Conservation (phyloP, 2,888 invertebrate genomes). For the Sipunculus nudus region DNA sequence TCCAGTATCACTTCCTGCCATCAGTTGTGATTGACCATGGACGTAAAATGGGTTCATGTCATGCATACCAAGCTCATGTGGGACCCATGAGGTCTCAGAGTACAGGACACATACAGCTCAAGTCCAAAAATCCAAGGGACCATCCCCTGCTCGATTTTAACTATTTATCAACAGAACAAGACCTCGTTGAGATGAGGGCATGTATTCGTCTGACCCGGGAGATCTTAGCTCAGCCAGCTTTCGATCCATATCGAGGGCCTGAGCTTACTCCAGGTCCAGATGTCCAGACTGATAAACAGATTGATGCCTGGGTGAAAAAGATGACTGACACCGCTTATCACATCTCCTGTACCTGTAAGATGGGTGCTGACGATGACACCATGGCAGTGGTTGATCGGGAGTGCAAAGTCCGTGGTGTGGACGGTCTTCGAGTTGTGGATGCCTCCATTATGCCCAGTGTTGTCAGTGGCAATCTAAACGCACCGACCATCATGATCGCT, state of each 20-base stretch:
- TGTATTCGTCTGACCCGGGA: slow-evolving; percentile 55
- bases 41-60: slow-evolving; percentile 64
- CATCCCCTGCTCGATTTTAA: slow-evolving; percentile 90
- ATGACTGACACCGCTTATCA: slow-evolving; percentile 76
- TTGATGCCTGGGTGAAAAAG: slow-evolving; percentile 63
- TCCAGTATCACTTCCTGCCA: slow-evolving; percentile 70
- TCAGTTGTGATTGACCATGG: slow-evolving; percentile 69
- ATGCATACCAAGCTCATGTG: slow-evolving; percentile 68
- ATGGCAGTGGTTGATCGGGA: slow-evolving; percentile 76
- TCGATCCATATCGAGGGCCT: slow-evolving; percentile 55
- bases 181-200: slow-evolving; percentile 68
- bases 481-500: slow-evolving; percentile 69
- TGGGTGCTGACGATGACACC: slow-evolving; percentile 70
- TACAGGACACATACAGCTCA: slow-evolving; percentile 81
- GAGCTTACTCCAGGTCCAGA: slow-evolving; percentile 54
- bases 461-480: slow-evolving; percentile 78
- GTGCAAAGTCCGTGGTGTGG: slow-evolving; percentile 68
- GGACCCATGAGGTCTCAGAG: slow-evolving; percentile 82
- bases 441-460: slow-evolving; percentile 83
- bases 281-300: slow-evolving; percentile 56
- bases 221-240: slow-evolving; percentile 63
- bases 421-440: slow-evolving; percentile 79
- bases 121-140: slow-evolving; percentile 78
- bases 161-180: slow-evolving; percentile 77
- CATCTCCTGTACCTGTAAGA: slow-evolving; percentile 81